Conservation (phyloP, 2,113 vertebrate genomes). For the Sminthopsis crassicaudata region DNA sequence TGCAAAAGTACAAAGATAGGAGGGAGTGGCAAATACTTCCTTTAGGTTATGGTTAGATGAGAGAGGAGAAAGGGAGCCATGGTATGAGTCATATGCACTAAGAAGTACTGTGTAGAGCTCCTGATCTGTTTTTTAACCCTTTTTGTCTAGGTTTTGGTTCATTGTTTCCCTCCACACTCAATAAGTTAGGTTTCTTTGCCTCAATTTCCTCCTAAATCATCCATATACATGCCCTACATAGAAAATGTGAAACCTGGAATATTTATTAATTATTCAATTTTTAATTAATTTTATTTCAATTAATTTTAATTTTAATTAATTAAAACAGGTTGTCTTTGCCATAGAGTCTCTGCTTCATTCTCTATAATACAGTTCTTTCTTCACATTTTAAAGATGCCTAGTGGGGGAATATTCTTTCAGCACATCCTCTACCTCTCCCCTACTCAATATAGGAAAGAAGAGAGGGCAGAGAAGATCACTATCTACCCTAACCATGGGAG, state of each 20-base stretch:
- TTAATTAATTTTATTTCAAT: too few species aligned
- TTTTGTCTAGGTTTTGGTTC: neutral
- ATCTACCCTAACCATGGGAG: too few species aligned
- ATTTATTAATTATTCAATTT: too few species aligned
- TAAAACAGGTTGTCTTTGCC: too few species aligned
- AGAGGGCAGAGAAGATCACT: too few species aligned
- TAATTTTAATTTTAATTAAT: too few species aligned
- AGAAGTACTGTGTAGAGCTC: neutral
- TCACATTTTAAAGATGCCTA: neutral
- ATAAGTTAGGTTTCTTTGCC: neutral
- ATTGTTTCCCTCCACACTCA: neutral
- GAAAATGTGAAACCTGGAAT: neutral
- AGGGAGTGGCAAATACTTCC: neutral
- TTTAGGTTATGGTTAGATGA: neutral
- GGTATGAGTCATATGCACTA: neutral
- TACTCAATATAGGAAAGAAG: too few species aligned
- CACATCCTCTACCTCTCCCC: too few species aligned
- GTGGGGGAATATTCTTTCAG: too few species aligned
- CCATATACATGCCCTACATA: neutral
- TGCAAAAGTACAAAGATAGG: neutral
- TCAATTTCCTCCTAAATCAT: neutral
- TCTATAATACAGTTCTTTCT: neutral
- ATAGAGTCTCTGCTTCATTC: neutral
- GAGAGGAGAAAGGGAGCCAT: neutral
- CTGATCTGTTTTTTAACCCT: neutral